Conservation (phyloP, 2,888 invertebrate genomes). For the Plebejus argus region DNA sequence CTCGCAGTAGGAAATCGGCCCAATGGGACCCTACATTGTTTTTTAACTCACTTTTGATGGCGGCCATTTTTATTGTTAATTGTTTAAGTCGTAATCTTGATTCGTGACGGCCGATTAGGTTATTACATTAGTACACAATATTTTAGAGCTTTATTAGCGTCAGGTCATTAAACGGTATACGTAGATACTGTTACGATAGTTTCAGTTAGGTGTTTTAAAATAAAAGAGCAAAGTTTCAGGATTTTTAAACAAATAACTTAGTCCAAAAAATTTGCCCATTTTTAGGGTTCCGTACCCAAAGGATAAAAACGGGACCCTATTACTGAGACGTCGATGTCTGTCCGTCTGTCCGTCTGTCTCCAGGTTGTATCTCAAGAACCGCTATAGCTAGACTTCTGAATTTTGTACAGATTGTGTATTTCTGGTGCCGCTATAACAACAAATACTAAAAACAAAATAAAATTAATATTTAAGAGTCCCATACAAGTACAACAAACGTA, state of each 20-base stretch:
- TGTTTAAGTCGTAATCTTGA: slow-evolving; percentile 14
- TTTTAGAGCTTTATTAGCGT: neutral
- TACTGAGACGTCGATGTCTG: too few species aligned
- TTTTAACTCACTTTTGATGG: slow-evolving; percentile 33
- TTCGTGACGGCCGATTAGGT: neutral
- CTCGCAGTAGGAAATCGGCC: slow-evolving; percentile 59
- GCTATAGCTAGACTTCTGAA: too few species aligned
- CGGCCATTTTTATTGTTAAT: slow-evolving; percentile 36
- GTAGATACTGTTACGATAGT: neutral
- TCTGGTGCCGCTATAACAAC: too few species aligned
- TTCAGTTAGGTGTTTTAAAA: neutral
- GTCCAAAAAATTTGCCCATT: neutral
- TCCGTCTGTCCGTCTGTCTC: too few species aligned
- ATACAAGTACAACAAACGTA: too few species aligned
- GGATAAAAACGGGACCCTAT: neutral
- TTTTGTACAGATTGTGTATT: too few species aligned
- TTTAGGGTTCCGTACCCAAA: too few species aligned
- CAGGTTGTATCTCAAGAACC: too few species aligned
- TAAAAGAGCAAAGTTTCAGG: neutral
- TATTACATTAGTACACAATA: slow-evolving; percentile 19
- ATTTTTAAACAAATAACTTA: too few species aligned
- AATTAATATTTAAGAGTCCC: too few species aligned
- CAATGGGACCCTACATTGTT: slow-evolving; percentile 35
- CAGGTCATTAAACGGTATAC: neutral
- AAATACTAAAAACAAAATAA: too few species aligned